Evolutionary conservation across 2,888 invertebrate genomes (phyloP), one percentile per base, ranked within the genome.

Genomic region (Orgyia antiqua): DNA sequence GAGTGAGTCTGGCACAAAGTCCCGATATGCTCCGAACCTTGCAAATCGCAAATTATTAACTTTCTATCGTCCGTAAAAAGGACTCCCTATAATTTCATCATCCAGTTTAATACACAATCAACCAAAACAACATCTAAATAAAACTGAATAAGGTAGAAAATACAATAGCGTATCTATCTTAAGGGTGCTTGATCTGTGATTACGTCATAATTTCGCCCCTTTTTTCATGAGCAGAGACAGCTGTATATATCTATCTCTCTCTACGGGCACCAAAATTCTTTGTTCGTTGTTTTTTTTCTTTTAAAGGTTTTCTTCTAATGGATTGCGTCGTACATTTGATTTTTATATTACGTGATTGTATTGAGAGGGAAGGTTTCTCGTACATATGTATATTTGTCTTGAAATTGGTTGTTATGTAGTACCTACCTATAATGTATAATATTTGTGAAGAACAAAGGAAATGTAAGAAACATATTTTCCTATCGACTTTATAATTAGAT

Each of bases 141-240:
- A 4, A n/a, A 0, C 0, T 0, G 0, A 0, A 41, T 57, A 67
- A 46, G 39, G 27, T 24, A 51, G 15, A 18, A 21, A 32, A 31
- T 32, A 36, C 8, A 10, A 39, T 41, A 59, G 59, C 61, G 60
- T 45, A 47, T 31, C 17, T 10, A n/a, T 31, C 28, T 36, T 57
- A 57, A 65, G 59, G 74, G 73, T 68, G 59, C 49, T 51, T 45
- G 51, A 47, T 63, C 57, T 65, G 63, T 65, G 58, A 68, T 75
- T 74, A 74, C 78, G 74, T 79, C 77, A 80, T 73, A 64, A 71
- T 67, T 69, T 62, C 67, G 65, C 67, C 77, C 75, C 71, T 68
- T 61, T 60, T 65, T 65, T 48, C 46, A 45, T 42, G 41, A 58
- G 59, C 36, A 37, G 58, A 45, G 60, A 58, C 17, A 35, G 38